Conservation (phyloP, 2,888 invertebrate genomes). For the Iphiclides podalirius region DNA sequence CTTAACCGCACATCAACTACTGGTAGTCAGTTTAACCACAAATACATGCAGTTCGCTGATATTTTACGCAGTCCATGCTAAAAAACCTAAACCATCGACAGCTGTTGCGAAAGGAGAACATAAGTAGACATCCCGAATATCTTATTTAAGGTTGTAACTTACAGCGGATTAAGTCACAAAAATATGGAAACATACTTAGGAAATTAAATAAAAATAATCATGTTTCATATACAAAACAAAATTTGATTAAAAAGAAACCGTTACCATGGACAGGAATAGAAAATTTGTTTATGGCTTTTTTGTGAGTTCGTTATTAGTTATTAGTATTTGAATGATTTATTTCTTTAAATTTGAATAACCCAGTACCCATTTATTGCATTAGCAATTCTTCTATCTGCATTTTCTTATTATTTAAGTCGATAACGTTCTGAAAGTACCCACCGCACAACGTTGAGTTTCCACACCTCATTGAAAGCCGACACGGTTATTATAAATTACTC, state of each 20-base stretch:
- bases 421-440: slow-evolving; percentile 50
- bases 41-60: slow-evolving; percentile 52
- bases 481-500: slow-evolving; percentile 65
- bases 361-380: too few relatives aligned
- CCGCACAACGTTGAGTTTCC: slow-evolving; percentile 71
- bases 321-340: too few relatives aligned
- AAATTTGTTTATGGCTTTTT: too few relatives aligned
- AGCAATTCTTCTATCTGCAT: too few relatives aligned
- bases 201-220: too few relatives aligned
- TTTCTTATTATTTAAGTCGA: slow-evolving; percentile 30
- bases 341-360: too few relatives aligned
- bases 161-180: too few relatives aligned
- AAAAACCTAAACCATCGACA: slow-evolving; percentile 17
- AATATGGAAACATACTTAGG: too few relatives aligned
- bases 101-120: slow-evolving; percentile 10
- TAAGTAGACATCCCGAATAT: slow-evolving; percentile 2
- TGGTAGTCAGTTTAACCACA: slow-evolving; percentile 50
- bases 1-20: slow-evolving; percentile 60
- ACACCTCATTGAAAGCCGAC: slow-evolving; percentile 71
- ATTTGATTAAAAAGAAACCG: too few relatives aligned
- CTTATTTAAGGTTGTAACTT: neutral
- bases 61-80: slow-evolving; percentile 35
- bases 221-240: too few relatives aligned
- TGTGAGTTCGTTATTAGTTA: too few relatives aligned
- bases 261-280: too few relatives aligned